Conservation (phyloP, 2,113 vertebrate species). For the Rhabdornis inornatus region DNA sequence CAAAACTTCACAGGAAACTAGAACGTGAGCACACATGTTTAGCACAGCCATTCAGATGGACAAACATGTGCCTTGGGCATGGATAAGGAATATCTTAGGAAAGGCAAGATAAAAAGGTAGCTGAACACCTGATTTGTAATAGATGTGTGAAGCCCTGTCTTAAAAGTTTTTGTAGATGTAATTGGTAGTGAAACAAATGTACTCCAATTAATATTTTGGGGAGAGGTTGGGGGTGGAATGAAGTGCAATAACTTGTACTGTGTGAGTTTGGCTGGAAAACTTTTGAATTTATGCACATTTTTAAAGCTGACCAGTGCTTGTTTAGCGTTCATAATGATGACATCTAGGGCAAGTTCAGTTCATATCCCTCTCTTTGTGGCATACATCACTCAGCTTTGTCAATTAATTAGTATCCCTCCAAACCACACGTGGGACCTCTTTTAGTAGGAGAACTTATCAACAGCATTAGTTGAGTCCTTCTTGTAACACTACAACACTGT, state of each 20-base stretch:
- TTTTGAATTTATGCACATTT: neutral
- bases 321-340: neutral
- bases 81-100: neutral
- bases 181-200: neutral
- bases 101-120: neutral
- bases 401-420: neutral
- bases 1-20: too few species aligned
- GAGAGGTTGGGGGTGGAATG: fast-evolving
- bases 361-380: neutral
- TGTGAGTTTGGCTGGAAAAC: neutral
- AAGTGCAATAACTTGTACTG: neutral
- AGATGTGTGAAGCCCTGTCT: neutral
- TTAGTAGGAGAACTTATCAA: neutral
- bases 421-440: neutral
- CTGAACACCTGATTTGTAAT: neutral
- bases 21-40: neutral
- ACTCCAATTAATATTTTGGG: neutral
- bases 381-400: neutral
- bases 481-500: neutral
- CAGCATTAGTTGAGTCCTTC: neutral
- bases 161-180: neutral
- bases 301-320: neutral
- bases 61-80: neutral
- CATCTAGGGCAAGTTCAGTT: neutral
- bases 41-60: neutral